phyloP scores from a whole-genome alignment of 2,797 vertebrate genomes.

The Labroides dimidiatus region DNA sequence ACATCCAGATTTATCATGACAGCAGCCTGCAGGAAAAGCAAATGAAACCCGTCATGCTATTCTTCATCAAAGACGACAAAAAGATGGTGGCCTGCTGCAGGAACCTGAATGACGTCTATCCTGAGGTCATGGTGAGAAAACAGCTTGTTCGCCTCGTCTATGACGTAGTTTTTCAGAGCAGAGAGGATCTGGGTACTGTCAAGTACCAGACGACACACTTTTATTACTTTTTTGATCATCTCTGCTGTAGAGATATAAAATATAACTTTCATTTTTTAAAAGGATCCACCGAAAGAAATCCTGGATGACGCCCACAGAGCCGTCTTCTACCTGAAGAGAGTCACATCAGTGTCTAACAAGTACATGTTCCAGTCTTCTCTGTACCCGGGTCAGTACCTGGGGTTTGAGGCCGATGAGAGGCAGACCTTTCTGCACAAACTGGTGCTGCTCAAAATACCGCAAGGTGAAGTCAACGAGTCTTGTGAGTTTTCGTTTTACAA shows the following conservation, averaged over 20 bases:
- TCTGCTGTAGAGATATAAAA: no score
- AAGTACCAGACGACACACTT: no score
- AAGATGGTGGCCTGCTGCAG: slow-evolving; percentile 49
- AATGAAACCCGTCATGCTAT: slow-evolving; percentile 38
- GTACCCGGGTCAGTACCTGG: background rate
- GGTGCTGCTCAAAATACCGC: rapidly evolving
- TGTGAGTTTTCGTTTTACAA: background rate
- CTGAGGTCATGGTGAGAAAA: slow-evolving; percentile 53
- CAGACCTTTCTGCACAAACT: background rate
- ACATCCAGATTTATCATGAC: slow-evolving; percentile 13
- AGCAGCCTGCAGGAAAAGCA: rapidly evolving
- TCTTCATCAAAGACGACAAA: rapidly evolving
- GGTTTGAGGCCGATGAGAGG: background rate
- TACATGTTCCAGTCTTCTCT: slow-evolving; percentile 38
- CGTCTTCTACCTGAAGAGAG: slow-evolving; percentile 9
- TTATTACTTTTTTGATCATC: no score
- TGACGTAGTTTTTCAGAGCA: no score
- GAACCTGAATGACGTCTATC: rapidly evolving
- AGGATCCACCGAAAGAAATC: background rate
- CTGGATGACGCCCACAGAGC: rapidly evolving
- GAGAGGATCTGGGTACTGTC: no score
- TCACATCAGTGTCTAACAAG: rapidly evolving
- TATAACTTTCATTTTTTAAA: background rate
- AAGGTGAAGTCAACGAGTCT: rapidly evolving
- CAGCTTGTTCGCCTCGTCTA: no score